Evolutionary conservation across 2,797 vertebrate genomes (phyloP).

Genomic region (Chelmon rostratus): DNA sequence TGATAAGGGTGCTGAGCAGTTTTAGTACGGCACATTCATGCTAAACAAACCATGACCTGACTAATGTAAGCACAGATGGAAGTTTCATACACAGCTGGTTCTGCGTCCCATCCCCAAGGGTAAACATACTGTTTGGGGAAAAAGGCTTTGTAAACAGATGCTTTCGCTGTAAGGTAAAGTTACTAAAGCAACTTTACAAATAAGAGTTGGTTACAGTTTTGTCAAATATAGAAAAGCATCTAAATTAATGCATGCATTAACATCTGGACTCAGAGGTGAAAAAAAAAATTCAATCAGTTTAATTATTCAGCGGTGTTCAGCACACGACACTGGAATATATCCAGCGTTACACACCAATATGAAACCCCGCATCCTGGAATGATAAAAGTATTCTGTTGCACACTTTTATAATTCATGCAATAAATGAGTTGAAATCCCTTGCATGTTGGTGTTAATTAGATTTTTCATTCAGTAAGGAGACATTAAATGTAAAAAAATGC

Average conservation of each 20-base stretch:
- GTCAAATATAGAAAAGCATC: constrained; percentile 10
- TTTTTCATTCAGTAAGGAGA: constrained; percentile 17
- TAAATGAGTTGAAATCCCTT: constrained; percentile 25
- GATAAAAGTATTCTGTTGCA: background rate
- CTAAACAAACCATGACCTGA: constrained; percentile 81
- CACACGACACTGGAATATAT: background rate
- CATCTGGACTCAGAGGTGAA: constrained; percentile 12
- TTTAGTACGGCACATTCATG: constrained; percentile 65
- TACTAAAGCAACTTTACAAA: constrained; percentile 51
- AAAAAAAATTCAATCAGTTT: background rate
- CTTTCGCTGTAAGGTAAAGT: constrained; percentile 60
- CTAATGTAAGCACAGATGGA: constrained; percentile 85
- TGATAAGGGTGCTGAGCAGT: constrained; percentile 46
- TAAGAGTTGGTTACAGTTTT: constrained; percentile 33
- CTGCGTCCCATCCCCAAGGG: constrained; percentile 79
- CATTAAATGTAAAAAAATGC: constrained; percentile 27
- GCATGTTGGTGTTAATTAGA: constrained; percentile 20
- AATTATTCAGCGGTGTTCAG: constrained; percentile 12
- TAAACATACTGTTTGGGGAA: constrained; percentile 68
- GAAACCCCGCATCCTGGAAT: background rate
- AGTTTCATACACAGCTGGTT: constrained; percentile 81
- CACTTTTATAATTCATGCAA: constrained; percentile 13
- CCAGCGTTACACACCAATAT: background rate
- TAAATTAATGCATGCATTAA: constrained; percentile 20
- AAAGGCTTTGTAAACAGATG: constrained; percentile 70